Conservation (phyloP, 1,140 invertebrate genomes). For the Agrypnia vestita region DNA sequence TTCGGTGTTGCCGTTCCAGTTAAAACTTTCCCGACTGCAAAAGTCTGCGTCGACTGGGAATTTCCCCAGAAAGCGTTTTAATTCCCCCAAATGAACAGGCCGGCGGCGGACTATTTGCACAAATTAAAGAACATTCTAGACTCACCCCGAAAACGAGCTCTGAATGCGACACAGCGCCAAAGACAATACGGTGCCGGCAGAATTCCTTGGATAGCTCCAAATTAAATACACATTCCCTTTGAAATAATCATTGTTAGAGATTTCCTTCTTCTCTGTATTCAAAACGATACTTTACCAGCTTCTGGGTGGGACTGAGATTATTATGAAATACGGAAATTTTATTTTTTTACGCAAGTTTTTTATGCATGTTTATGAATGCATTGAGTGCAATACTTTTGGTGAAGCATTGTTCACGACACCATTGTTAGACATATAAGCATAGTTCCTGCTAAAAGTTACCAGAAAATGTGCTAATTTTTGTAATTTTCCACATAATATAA, state of each 20-base stretch:
- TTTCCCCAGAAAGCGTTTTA: slow-evolving; percentile 44
- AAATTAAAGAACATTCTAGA: slow-evolving; percentile 52
- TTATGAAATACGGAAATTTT: no score
- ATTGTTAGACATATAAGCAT: no score
- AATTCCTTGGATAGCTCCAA: neutral
- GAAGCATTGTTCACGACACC: no score
- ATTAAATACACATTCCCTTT: slow-evolving; percentile 32
- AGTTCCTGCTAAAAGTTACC: no score
- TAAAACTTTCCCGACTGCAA: slow-evolving; percentile 27
- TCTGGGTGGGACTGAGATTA: no score
- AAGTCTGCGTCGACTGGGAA: neutral
- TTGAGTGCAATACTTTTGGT: no score
- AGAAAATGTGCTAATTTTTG: no score
- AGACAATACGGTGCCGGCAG: neutral
- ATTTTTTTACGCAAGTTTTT: no score
- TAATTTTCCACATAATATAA: no score
- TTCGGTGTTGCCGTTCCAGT: slow-evolving; percentile 6
- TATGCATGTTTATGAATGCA: no score
- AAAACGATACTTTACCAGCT: no score
- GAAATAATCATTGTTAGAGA: neutral
- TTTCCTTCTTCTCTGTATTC: no score
- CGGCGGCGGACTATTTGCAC: slow-evolving; percentile 37
- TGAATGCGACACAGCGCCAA: neutral
- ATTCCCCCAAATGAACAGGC: slow-evolving; percentile 40
- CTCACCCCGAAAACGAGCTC: neutral